Evolutionary conservation across 2,888 invertebrate genomes (phyloP), one percentile per base, ranked within the genome.

Genomic region (Tenthredo scrophulariae): DNA sequence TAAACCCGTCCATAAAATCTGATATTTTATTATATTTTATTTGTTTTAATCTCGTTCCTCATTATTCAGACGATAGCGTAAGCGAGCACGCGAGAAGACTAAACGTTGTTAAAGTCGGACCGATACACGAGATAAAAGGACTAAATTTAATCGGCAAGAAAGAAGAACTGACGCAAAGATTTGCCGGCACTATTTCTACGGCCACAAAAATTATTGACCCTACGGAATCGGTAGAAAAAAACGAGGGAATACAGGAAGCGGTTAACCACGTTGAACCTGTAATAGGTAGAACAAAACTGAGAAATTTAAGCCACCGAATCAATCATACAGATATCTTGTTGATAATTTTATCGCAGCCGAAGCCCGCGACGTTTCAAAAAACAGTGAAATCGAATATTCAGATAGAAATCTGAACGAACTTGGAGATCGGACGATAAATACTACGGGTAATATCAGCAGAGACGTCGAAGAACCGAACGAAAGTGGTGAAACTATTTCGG

Each of bases 71-170:
- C 26, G 84, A 84, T 37, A 75, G 33, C 54, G 58, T 75, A 1
- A 72, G 84, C 74, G 84, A 72, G 15, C 84, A 75, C 75, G 26
- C 84, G 50, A 37, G 84, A 9, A 72, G 75, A 58, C 18, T 84
- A 26, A 43, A 22, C 54, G 18, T 74, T 13, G 22, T 75, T 13
- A 84, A 84, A 75, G 75, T 40, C 43, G 74, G 58, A 0, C 74
- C 84, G 4, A 84, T 74, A n/a, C 74, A 84, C 26, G 58, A 84
- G 7, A 58, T 37, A 43, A 84, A 74, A n/a, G 74, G 37, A 9
- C 18, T 22, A 5, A 74, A 74, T 72, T 26, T 74, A 15, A n/a
- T 74, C 33, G 84, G 84, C 26, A 58, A 74, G 15, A 75, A 74
- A 22, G 84, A 84, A 13, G 84, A 84, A 22, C 33, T 74, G 6